phyloP scores from a whole-genome alignment of 2,113 vertebrate genomes.

The Menura novaehollandiae region DNA sequence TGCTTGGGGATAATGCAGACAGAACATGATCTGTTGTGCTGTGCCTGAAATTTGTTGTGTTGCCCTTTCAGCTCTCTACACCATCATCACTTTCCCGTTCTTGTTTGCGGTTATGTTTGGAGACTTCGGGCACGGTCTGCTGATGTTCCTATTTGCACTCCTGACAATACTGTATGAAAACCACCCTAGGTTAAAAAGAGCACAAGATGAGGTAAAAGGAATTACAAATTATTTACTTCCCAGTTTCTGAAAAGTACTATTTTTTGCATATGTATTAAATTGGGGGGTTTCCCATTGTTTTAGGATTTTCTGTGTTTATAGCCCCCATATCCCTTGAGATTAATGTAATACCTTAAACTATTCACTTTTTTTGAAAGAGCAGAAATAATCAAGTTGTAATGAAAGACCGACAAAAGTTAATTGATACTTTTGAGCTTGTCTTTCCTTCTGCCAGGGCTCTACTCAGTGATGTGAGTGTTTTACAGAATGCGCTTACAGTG shows the following conservation, averaged over 20 bases:
- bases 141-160: constrained; percentile 89
- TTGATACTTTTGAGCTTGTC: neutral
- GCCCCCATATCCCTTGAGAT: neutral
- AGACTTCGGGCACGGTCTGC: constrained; percentile 89
- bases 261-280: neutral
- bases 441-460: neutral
- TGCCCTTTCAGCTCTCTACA: constrained; percentile 84
- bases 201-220: constrained; percentile 85
- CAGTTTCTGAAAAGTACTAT: neutral
- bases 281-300: neutral
- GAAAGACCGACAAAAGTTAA: neutral
- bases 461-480: neutral
- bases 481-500: neutral
- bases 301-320: neutral
- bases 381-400: neutral
- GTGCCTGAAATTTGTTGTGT: neutral
- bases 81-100: constrained; percentile 96
- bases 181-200: constrained; percentile 82
- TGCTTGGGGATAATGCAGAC: neutral
- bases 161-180: constrained; percentile 89
- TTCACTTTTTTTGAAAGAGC: neutral
- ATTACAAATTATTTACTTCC: neutral
- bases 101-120: constrained; percentile 98
- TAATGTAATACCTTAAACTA: neutral
- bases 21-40: neutral